Conservation (phyloP, 2,797 vertebrate species). For the Adelosebastes latens region DNA sequence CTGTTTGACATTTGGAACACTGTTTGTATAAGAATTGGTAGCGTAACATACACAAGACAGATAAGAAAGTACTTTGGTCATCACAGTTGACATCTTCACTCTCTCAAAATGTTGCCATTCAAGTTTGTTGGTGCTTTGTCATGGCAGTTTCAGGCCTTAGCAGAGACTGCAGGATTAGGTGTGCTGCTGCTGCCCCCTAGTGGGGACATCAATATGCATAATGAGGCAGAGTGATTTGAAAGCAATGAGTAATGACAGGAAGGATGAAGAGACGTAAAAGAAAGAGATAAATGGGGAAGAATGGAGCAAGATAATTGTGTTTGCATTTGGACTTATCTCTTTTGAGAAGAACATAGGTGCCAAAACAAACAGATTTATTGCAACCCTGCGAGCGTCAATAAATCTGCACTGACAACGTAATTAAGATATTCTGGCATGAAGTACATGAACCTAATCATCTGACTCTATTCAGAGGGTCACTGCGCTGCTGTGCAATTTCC, state of each 20-base stretch:
- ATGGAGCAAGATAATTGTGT: constrained; percentile 1
- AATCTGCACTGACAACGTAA: constrained; percentile 24
- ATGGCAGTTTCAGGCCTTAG: not conserved
- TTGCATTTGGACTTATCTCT: constrained; percentile 27
- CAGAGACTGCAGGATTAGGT: constrained; percentile 14
- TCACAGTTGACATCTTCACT: not conserved
- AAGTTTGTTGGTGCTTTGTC: constrained; percentile 19
- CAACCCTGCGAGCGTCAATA: constrained; percentile 13
- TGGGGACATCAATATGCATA: constrained; percentile 30
- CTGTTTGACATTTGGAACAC: not conserved
- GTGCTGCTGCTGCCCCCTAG: constrained; percentile 73
- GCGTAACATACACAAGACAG: not conserved
- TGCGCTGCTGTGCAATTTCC: constrained; percentile 35
- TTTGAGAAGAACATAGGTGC: not conserved
- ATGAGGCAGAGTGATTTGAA: not conserved
- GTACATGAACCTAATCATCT: constrained; percentile 17
- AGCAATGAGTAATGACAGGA: constrained; percentile 4
- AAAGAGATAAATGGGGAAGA: constrained; percentile 3
- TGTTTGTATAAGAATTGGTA: not conserved
- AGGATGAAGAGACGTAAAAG: constrained; percentile 2
- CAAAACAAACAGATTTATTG: constrained; percentile 43
- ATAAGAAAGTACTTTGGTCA: not conserved
- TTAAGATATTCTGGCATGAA: constrained; percentile 37
- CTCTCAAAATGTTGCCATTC: not conserved
- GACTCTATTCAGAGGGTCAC: constrained; percentile 27